These are phyloP conservation scores for Lethrus apterus DNA, from an alignment of 1,140 invertebrate genomes.

Conservation along the genomic window DNA sequence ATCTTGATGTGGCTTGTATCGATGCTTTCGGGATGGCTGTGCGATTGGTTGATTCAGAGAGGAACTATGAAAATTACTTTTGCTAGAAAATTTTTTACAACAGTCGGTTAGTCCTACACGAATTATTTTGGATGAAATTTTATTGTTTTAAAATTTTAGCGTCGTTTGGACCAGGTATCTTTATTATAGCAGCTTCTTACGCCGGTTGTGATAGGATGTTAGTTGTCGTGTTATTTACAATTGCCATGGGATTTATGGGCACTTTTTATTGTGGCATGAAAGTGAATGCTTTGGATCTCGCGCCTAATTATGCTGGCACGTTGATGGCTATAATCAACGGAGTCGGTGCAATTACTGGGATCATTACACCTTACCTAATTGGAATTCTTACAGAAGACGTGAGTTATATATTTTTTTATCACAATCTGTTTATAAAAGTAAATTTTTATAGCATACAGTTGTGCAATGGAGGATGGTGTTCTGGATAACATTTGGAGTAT, in stretches of 20 bases:
- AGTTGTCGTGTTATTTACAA: conserved; percentile 59
- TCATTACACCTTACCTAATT: conserved; percentile 70
- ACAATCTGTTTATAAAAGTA: not conserved
- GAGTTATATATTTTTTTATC: conserved; percentile 31
- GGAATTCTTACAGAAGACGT: conserved; percentile 68
- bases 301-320: conserved; percentile 75
- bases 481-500: conserved; percentile 70
- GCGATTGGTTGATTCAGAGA: conserved; percentile 58
- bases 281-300: conserved; percentile 76
- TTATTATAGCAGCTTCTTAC: conserved; percentile 73
- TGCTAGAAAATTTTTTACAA: conserved; percentile 66
- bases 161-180: conserved; percentile 65
- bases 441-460: conserved; percentile 56
- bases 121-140: not conserved
- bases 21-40: conserved; percentile 55
- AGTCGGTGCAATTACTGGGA: conserved; percentile 75
- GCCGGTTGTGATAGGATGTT: conserved; percentile 61
- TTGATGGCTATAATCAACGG: conserved; percentile 81
- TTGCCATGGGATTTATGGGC: conserved; percentile 70
- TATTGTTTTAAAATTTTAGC: conserved; percentile 45
- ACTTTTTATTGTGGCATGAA: conserved; percentile 71
- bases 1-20: conserved; percentile 67
- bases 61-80: conserved; percentile 51
- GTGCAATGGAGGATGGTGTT: conserved; percentile 76
- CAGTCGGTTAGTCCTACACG: conserved; percentile 46